A percentile compares a stretch with the other conserved stretches of the same genome.
These are phyloP conservation scores for Pogonocherus hispidulus DNA, from an alignment of 2,888 invertebrate species.

Conservation along the genomic window DNA sequence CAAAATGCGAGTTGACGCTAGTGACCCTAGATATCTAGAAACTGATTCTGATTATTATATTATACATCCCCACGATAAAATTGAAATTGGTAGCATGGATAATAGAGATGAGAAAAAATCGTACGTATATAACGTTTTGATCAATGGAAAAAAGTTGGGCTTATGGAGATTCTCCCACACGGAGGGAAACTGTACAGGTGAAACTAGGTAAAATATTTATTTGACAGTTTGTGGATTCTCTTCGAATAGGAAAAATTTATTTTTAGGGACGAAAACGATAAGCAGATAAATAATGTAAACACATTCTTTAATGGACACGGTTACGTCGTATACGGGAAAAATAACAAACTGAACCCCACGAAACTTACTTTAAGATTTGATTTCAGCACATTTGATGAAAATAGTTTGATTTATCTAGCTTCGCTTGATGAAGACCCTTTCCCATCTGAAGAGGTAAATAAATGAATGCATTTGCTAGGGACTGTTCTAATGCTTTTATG, in stretches of 20 bases:
- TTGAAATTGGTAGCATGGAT: conserved; percentile 55
- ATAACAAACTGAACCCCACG: conserved; percentile 44
- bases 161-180: conserved; percentile 89
- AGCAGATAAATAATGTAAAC: conserved; percentile 26
- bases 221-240: background rate
- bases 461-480: background rate
- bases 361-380: conserved; percentile 49
- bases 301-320: conserved; percentile 58
- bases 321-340: conserved; percentile 49
- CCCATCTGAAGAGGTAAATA: conserved; percentile 80
- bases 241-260: background rate
- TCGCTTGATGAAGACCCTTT: conserved; percentile 89
- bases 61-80: conserved; percentile 45
- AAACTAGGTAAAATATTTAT: conserved; percentile 55
- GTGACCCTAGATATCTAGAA: conserved; percentile 37
- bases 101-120: conserved; percentile 75
- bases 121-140: conserved; percentile 84
- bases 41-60: conserved; percentile 40
- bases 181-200: conserved; percentile 69
- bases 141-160: conserved; percentile 85
- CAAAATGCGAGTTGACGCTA: conserved; percentile 46
- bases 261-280: conserved; percentile 32
- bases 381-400: conserved; percentile 89
- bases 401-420: conserved; percentile 88
- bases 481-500: background rate